phyloP scores from a whole-genome alignment of 30 jellyfish, hydroid and myxozoan genomes.

The Hydractinia echinata region DNA sequence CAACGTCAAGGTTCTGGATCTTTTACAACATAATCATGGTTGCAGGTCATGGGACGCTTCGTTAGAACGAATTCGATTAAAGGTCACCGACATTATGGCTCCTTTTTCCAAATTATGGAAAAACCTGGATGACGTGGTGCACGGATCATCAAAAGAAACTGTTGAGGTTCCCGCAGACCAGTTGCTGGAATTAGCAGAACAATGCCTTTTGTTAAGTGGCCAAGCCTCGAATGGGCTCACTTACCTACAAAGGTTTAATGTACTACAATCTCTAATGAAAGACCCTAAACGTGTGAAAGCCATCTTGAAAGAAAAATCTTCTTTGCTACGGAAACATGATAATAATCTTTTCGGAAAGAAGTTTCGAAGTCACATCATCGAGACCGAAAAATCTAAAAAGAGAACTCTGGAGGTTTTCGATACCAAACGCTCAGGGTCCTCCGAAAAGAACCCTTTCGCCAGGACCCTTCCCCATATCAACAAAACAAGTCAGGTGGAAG shows the following conservation, averaged over 20 bases:
- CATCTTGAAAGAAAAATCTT: not conserved
- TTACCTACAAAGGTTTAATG: not conserved
- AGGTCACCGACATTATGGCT: not conserved
- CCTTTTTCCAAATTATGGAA: no score
- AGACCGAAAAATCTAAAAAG: not conserved
- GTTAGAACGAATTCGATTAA: not conserved
- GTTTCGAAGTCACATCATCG: not conserved
- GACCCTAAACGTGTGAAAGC: not conserved
- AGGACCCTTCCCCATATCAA: not conserved
- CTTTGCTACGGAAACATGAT: not conserved
- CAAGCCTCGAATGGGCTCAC: not conserved
- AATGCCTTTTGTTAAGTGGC: not conserved
- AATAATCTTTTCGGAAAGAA: not conserved
- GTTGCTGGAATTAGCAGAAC: not conserved
- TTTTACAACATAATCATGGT: no score
- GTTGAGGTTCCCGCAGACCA: not conserved
- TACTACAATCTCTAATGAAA: not conserved
- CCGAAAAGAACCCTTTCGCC: not conserved
- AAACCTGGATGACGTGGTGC: no score
- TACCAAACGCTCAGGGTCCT: not conserved
- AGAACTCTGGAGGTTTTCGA: not conserved
- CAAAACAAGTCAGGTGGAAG: no score
- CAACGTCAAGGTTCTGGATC: not conserved
- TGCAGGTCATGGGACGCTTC: not conserved
- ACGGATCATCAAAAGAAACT: no score